Percentiles rank a stretch among this genome's conserved stretches.
These are phyloP conservation scores for Euwallacea similis DNA, from an alignment of 1,140 invertebrate species.

Conservation along the genomic window DNA sequence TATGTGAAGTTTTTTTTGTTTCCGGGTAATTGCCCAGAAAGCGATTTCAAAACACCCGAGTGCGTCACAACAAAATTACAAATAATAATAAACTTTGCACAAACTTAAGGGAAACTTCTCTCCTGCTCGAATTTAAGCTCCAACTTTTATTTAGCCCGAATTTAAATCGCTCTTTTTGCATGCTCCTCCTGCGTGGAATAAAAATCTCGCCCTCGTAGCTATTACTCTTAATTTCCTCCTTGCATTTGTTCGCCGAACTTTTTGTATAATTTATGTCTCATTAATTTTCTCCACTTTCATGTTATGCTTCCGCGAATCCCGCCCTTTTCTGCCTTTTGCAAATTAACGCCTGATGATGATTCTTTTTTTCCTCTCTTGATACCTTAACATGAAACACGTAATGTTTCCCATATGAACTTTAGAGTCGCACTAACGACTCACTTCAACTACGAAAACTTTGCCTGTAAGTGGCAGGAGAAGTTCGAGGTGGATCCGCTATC, in stretches of 20 bases:
- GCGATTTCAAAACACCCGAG: not conserved
- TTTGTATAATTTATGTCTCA: slow-evolving; percentile 44
- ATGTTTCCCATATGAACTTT: not conserved
- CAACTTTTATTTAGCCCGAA: slow-evolving; percentile 31
- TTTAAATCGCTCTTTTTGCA: slow-evolving; percentile 31
- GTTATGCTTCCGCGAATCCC: not conserved
- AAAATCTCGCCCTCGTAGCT: slow-evolving; percentile 31
- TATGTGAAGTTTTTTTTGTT: too few relatives aligned
- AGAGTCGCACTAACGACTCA: slow-evolving; percentile 15
- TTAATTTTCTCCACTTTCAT: slow-evolving; percentile 32
- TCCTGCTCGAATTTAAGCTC: slow-evolving; percentile 14
- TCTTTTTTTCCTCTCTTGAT: too few relatives aligned
- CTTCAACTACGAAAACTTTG: slow-evolving; percentile 16
- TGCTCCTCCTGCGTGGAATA: slow-evolving; percentile 29
- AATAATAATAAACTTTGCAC: slow-evolving; percentile 17
- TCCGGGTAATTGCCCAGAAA: too few relatives aligned
- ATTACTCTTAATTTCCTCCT: slow-evolving; percentile 43
- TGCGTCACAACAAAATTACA: slow-evolving; percentile 18
- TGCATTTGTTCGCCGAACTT: slow-evolving; percentile 39
- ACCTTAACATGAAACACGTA: too few relatives aligned
- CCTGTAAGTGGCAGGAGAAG: slow-evolving; percentile 29
- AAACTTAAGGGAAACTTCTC: slow-evolving; percentile 16
- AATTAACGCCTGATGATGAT: too few relatives aligned
- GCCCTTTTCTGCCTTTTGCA: not conserved
- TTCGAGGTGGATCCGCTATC: slow-evolving; percentile 26